Conservation (phyloP, 2,113 vertebrate species). For the Hucho hucho region DNA sequence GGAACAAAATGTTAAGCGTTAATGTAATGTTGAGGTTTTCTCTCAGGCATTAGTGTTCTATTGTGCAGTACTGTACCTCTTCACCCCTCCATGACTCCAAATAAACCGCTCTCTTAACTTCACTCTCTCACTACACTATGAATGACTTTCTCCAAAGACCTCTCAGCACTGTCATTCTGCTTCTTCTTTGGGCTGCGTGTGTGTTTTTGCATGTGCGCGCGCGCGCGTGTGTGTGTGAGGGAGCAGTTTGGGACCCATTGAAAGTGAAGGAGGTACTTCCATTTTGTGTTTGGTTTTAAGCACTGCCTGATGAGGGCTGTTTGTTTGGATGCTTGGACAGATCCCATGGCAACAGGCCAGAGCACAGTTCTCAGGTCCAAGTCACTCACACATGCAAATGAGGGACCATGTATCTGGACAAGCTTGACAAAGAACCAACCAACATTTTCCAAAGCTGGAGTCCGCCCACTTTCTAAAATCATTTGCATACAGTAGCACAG, state of each 20-base stretch:
- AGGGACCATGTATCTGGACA: conserved; percentile 28
- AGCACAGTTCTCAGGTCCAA: conserved; percentile 55
- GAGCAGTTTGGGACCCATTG: conserved; percentile 18
- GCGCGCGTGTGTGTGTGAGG: neutral
- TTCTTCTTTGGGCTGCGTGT: neutral
- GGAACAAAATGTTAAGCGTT: no score
- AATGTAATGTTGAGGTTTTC: no score
- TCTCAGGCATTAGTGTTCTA: no score
- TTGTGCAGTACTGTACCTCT: no score
- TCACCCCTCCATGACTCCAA: no score
- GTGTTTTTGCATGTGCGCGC: neutral
- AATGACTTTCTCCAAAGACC: no score
- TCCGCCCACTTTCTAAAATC: neutral
- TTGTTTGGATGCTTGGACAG: conserved; percentile 56
- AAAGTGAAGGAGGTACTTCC: conserved; percentile 43
- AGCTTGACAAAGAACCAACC: conserved; percentile 18
- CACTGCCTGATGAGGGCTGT: conserved; percentile 40
- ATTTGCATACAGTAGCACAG: no score
- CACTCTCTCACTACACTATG: no score
- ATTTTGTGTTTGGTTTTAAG: conserved; percentile 44
- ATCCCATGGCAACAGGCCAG: conserved; percentile 55
- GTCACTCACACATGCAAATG: conserved; percentile 65
- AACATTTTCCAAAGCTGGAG: neutral
- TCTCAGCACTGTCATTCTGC: no score
- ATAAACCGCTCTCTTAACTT: no score